Percentiles rank a stretch among this genome's conserved stretches.
phyloP scores from a whole-genome alignment of 2,797 vertebrate species.

The Sorex maritimensis region DNA sequence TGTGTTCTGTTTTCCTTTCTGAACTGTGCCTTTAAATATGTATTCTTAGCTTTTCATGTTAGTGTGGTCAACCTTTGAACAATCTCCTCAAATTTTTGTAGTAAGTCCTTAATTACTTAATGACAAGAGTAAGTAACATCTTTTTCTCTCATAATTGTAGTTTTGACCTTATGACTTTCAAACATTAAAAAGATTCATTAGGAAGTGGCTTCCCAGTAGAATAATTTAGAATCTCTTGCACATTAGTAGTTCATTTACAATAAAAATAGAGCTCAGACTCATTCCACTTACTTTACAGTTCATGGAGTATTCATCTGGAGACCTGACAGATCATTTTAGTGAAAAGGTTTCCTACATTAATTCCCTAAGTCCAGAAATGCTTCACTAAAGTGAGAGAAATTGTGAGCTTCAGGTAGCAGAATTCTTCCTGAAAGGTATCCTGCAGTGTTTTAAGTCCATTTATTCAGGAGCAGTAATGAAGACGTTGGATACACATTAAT shows the following conservation, averaged over 20 bases:
- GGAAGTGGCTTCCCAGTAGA: conserved; percentile 9
- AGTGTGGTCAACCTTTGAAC: conserved; percentile 40
- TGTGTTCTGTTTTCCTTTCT: conserved; percentile 67
- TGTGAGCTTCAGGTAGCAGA: conserved; percentile 30
- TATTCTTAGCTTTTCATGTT: conserved; percentile 47
- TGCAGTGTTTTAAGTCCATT: conserved; percentile 41
- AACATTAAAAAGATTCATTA: conserved; percentile 34
- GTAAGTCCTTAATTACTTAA: conserved; percentile 34
- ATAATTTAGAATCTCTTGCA: conserved; percentile 56
- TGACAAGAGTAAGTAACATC: conserved; percentile 23
- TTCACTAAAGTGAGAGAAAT: conserved; percentile 36
- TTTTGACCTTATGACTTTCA: conserved; percentile 59
- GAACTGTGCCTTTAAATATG: conserved; percentile 62
- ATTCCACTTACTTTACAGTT: conserved; percentile 40
- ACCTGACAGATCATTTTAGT: conserved; percentile 46
- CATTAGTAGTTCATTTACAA: conserved; percentile 49
- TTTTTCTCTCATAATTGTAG: conserved; percentile 53
- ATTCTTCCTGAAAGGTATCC: conserved; percentile 31
- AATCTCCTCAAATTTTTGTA: not conserved
- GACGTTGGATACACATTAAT: conserved; percentile 28
- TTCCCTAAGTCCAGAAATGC: not conserved
- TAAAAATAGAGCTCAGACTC: conserved; percentile 41
- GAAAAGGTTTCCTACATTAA: conserved; percentile 7
- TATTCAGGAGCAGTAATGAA: not conserved
- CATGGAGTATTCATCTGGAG: conserved; percentile 32